These are phyloP conservation scores for Trilocha varians DNA, from an alignment of 2,888 invertebrate genomes.

Conservation along the genomic window DNA sequence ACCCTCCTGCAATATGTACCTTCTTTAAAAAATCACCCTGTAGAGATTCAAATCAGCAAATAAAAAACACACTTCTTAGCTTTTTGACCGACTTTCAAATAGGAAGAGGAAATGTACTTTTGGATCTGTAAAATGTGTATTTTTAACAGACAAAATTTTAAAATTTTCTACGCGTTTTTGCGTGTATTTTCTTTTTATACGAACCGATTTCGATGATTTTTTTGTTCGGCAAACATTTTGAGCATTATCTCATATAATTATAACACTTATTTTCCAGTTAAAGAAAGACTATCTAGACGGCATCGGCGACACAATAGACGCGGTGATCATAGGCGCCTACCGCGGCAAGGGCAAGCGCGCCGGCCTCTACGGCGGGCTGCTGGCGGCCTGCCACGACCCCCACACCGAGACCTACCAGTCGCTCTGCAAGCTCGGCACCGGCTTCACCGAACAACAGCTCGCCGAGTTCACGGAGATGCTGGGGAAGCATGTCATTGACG, in stretches of 20 bases:
- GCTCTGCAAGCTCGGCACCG: slow-evolving; percentile 85
- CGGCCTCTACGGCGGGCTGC: slow-evolving; percentile 94
- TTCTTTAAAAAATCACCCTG: too few relatives aligned
- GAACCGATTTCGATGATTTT: too few relatives aligned
- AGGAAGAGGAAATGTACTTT: too few relatives aligned
- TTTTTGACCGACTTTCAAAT: not conserved
- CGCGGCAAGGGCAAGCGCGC: slow-evolving; percentile 93
- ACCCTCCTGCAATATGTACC: too few relatives aligned
- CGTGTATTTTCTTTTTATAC: too few relatives aligned
- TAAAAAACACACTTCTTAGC: too few relatives aligned
- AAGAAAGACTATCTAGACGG: slow-evolving; percentile 99
- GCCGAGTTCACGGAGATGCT: slow-evolving; percentile 83
- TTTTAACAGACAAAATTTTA: too few relatives aligned
- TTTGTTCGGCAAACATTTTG: not conserved
- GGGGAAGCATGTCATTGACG: slow-evolving; percentile 80
- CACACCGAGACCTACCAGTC: slow-evolving; percentile 91
- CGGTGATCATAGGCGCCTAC: slow-evolving; percentile 96
- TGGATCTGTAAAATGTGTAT: too few relatives aligned
- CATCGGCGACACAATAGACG: slow-evolving; percentile 96
- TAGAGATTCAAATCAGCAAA: too few relatives aligned
- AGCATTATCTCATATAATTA: too few relatives aligned
- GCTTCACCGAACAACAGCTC: slow-evolving; percentile 94
- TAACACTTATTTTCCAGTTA: slow-evolving; percentile 63
- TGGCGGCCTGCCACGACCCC: slow-evolving; percentile 93
- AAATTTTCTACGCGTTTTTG: too few relatives aligned